Base-by-base conservation (phyloP, 2,113 vertebrate genomes). In the Callocephalon fimbriatum region DNA sequence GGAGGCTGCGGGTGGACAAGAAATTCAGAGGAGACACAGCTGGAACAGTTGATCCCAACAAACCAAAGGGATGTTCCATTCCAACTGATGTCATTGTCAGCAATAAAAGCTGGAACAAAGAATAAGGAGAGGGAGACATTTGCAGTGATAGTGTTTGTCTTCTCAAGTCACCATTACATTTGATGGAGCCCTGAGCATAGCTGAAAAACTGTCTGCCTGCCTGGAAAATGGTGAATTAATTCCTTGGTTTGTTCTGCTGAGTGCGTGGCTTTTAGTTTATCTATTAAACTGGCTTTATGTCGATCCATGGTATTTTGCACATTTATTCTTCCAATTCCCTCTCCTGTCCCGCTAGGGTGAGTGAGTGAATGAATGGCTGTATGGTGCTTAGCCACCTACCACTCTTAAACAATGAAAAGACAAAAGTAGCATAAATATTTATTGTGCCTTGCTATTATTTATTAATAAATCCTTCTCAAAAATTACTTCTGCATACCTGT, bases 151-250 rank as follows among this genome's bases (percentile, higher is more conserved):
- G 2, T 3, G 2, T 45, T 11, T 76, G 32, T 42, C 14, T 62
- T 4, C 13, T 17, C 12, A 32, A 19, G 23, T 7, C 4, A 4
- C 1, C 0, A 4, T 31, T 25, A 15, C 0, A 0, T 0, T 0
- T 17, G 23, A 22, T 37, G 23, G 16, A 56, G 7, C 4, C 8
- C 37, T 23, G 9, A 9, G 5, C 7, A 37, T 10, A 15, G 26
- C 20, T 50, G 4, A 78, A 14, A 15, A n/a, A 5, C 29, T 62
- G 7, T 8, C 31, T 56, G 12, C 5, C 29, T 61, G 20, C 9
- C 1, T 20, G 7, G 21, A 25, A 61, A 80, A 21, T 1, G 17
- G 27, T 10, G 27, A 73, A 40, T 8, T 1, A 59, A 59, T 66
- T 38, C 12, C 10, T 53, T 63, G 0, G 4, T 66, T 79, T 51